phyloP scores from a whole-genome alignment of 1,140 invertebrate genomes.

The Gryllus bimaculatus region DNA sequence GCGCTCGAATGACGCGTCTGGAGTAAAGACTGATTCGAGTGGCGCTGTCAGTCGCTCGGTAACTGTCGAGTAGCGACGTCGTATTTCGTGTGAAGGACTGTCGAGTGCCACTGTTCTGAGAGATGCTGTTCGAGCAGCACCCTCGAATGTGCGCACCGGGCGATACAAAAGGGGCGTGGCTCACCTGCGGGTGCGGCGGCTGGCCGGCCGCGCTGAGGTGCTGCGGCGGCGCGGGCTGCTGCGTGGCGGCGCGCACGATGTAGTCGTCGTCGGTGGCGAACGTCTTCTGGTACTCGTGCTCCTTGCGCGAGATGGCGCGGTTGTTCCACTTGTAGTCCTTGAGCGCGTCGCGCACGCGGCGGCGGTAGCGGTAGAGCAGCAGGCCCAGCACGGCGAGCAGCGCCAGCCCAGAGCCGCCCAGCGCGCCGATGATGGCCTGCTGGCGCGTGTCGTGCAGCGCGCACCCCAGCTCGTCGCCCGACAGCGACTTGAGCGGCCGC shows the following conservation, averaged over 20 bases:
- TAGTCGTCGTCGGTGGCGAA: constrained; percentile 77
- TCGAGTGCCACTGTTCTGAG: too few species aligned
- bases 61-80: too few species aligned
- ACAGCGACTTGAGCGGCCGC: constrained; percentile 53
- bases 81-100: too few species aligned
- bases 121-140: too few species aligned
- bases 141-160: too few species aligned
- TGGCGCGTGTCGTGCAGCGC: constrained; percentile 61
- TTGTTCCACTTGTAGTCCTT: constrained; percentile 78
- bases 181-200: constrained; percentile 40
- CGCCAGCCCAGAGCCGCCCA: constrained; percentile 57
- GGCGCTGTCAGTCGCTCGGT: too few species aligned
- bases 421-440: constrained; percentile 64
- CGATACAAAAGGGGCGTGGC: too few species aligned
- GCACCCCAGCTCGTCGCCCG: constrained; percentile 68
- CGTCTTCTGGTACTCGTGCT: constrained; percentile 80
- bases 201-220: constrained; percentile 38
- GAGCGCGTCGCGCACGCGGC: constrained; percentile 60
- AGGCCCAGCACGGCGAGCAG: constrained; percentile 55
- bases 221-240: constrained; percentile 55
- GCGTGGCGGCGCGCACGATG: constrained; percentile 43
- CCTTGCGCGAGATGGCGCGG: constrained; percentile 62
- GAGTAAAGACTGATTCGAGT: too few species aligned
- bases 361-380: constrained; percentile 64
- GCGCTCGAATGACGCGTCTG: too few species aligned